Percentiles rank a stretch among this genome's conserved stretches.
Evolutionary conservation across 2,113 vertebrate genomes (phyloP).

Genomic region (Corydoras maculifer): DNA sequence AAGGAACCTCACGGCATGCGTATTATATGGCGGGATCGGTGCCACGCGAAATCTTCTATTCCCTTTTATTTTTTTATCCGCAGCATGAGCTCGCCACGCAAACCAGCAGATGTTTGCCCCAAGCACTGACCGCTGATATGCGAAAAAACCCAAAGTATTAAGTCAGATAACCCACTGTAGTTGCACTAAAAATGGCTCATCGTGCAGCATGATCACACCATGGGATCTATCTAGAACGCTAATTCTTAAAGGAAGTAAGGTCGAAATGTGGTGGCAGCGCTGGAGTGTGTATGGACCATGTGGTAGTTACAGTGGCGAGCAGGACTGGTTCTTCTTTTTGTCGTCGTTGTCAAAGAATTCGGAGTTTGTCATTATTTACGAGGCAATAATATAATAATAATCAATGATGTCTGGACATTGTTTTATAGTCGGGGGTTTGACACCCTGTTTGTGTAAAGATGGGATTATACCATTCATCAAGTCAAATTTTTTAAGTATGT

Average conservation of each 20-base stretch:
- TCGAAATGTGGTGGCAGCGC: slow-evolving; percentile 73
- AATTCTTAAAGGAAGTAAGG: slow-evolving; percentile 52
- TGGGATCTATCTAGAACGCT: slow-evolving; percentile 77
- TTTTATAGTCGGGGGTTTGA: slow-evolving; percentile 88
- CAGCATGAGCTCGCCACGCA: slow-evolving; percentile 90
- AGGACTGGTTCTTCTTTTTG: slow-evolving; percentile 75
- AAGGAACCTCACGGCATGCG: slow-evolving; percentile 65
- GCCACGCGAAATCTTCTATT: slow-evolving; percentile 71
- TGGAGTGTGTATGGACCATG: slow-evolving; percentile 72
- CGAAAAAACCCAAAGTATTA: slow-evolving; percentile 78
- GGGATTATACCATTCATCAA: slow-evolving; percentile 86
- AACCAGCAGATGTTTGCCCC: slow-evolving; percentile 73
- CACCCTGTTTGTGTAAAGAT: slow-evolving; percentile 87
- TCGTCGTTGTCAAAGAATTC: slow-evolving; percentile 69
- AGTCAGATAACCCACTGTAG: slow-evolving; percentile 53
- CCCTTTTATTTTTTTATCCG: slow-evolving; percentile 38
- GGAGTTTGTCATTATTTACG: slow-evolving; percentile 72
- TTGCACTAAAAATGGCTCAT: slow-evolving; percentile 86
- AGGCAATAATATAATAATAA: slow-evolving; percentile 89
- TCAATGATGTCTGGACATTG: slow-evolving; percentile 88
- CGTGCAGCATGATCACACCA: slow-evolving; percentile 69
- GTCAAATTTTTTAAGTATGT: slow-evolving; percentile 79
- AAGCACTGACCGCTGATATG: slow-evolving; percentile 81
- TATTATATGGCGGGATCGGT: slow-evolving; percentile 73
- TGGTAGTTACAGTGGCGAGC: slow-evolving; percentile 83